phyloP scores from a whole-genome alignment of 2,888 invertebrate species.

The Drosophila setosimentum region DNA sequence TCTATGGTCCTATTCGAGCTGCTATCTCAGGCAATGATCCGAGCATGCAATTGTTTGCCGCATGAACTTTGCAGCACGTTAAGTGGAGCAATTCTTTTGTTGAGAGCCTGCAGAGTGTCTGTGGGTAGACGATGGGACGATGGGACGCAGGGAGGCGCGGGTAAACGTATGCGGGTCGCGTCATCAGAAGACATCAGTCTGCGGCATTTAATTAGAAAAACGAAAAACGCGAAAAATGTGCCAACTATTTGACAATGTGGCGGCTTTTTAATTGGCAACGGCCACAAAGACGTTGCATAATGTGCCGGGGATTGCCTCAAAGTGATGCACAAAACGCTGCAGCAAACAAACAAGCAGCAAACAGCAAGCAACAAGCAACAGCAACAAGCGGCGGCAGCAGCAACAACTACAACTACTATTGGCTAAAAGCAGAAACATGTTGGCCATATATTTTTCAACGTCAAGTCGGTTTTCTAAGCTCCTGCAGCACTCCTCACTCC shows the following conservation, averaged over 20 bases:
- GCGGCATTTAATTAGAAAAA: slow-evolving; percentile 48
- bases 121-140: background rate
- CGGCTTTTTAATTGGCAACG: slow-evolving; percentile 52
- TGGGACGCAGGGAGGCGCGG: background rate
- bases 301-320: slow-evolving; percentile 40
- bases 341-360: slow-evolving; percentile 11
- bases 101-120: background rate
- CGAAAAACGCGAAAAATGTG: slow-evolving; percentile 26
- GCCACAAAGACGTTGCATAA: slow-evolving; percentile 44
- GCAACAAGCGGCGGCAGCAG: slow-evolving; percentile 7
- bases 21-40: slow-evolving; percentile 56
- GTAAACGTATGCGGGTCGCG: slow-evolving; percentile 12
- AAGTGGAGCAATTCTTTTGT: slow-evolving; percentile 54
- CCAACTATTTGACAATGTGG: slow-evolving; percentile 48
- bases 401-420: slow-evolving; percentile 9
- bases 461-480: slow-evolving; percentile 22
- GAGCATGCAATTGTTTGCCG: slow-evolving; percentile 51
- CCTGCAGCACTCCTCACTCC: background rate
- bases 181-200: slow-evolving; percentile 26
- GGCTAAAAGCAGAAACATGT: slow-evolving; percentile 57
- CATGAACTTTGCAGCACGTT: slow-evolving; percentile 43
- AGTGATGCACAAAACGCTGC: slow-evolving; percentile 39
- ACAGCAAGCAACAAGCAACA: slow-evolving; percentile 8
- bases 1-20: slow-evolving; percentile 16
- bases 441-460: slow-evolving; percentile 32